Evolutionary conservation across 64 coral and sea anemone species (phyloP), one percentile per base, ranked within the genome.

Genomic region (Orbicella faveolata): DNA sequence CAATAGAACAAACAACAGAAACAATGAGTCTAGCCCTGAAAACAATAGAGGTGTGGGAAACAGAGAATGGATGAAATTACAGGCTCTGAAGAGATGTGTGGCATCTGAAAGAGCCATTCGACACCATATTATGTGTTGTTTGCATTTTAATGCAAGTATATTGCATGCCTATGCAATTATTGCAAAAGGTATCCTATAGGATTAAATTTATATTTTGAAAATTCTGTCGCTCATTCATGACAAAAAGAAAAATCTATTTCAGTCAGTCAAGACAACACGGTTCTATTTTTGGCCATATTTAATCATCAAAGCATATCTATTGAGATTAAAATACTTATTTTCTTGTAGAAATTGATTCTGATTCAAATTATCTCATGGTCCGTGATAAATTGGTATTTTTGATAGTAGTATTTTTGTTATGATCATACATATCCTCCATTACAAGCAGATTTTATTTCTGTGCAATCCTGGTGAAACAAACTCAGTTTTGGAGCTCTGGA

Each of bases 381-480:
- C 23, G 34, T 79, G 77, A 59, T 79, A 79, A 79, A 79, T 55
- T 2, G 51, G 51, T 79, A 79, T 79, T 79, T 79, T 79, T 79
- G 77, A 79, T 79, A 79, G n/a, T 41, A 79, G 25, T 79, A n/a
- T 15, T 79, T 59, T 79, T 79, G 21, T 79, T 25, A 33, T 26
- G 21, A 11, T 11, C 21, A 10, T 26, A 33, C 30, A 70, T 25
- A 70, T 10, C 21, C 21, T 70, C 67, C 25, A 23, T 68, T 68
- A 5, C 67, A 26, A 11, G 9, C 8, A 69, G 21, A 70, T 26
- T 11, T 70, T 0, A 1, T 23, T 23, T 70, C 67, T 30, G 67
- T 70, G 9, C n/a, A 11, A 26, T 11, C 21, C 21, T 70, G 18
- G 17, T 19, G 4, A 67, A 70, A 68, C 65, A 23, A 20, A 23